Base-by-base conservation (phyloP, 37 sponge, comb jelly and placozoan species). In the Diacarnus erythraeanus region DNA sequence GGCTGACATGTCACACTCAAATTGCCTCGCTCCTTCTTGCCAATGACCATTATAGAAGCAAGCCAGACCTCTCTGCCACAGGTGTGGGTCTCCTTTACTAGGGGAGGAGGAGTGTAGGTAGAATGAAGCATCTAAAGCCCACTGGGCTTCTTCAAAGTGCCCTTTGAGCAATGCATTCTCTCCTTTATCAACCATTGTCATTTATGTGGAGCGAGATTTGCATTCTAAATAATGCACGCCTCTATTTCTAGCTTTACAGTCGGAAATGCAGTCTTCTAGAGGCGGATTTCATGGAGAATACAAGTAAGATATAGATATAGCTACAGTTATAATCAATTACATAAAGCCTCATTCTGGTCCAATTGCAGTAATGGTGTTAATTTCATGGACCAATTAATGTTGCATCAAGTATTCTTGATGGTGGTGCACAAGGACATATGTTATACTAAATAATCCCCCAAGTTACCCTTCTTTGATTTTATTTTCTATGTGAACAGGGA, bases 41-140 rank as follows among this genome's bases (percentile, higher is more conserved):
- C 70, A 87, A 31, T 71, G 47, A 18, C 83, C 71, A 3, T 40
- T 41, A 30, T 87, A 87, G 61, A 59, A 81, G 61, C 77, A 74
- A 20, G 71, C 69, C 30, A 87, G 72, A 0, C 88, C 88, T 70
- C 82, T 76, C 66, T 87, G 88, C 88, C 88, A 87, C 59, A 87
- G 61, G 0, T 15, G 12, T 23, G 83, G 74, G 43, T 61, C 21
- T 23, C 38, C 23, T 15, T 35, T 36, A 15, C 59, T 23, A 18
- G 60, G 38, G 15, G 60, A 29, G 0, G 79, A 78, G 21, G 33
- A 35, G 31, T 65, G 27, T 2, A 87, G 66, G 58, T 44, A 82
- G 15, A 69, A 44, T 56, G 82, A 71, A 3, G 72, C 63, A 70
- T 87, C 74, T 38, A 87, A 37, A 2, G 77, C 72, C 78, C 82